Conservation (phyloP, 2,797 vertebrate species). For the Sardinella longiceps region DNA sequence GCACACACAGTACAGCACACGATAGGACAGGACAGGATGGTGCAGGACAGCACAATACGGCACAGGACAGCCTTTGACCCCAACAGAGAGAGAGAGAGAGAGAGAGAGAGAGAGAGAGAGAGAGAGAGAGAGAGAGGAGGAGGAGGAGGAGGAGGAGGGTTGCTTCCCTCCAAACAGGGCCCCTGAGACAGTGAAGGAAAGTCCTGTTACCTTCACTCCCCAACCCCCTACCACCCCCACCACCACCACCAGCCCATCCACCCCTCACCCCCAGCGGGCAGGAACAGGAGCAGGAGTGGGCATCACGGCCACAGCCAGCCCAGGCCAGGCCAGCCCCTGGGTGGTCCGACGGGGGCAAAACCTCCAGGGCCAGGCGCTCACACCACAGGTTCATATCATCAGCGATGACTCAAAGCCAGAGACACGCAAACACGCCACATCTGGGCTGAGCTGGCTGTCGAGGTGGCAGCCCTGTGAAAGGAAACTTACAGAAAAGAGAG, state of each 20-base stretch:
- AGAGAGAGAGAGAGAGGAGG: no score
- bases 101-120: no score
- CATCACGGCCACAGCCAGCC: neutral
- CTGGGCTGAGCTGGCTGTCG: slow-evolving; percentile 6
- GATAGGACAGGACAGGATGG: neutral
- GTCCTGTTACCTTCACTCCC: slow-evolving; percentile 34
- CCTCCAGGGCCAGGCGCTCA: slow-evolving; percentile 53
- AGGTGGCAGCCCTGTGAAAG: slow-evolving; percentile 60
- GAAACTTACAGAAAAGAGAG: slow-evolving; percentile 64
- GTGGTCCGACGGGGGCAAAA: slow-evolving; percentile 69
- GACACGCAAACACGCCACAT: slow-evolving; percentile 10
- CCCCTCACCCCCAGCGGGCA: neutral
- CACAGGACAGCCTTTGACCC: neutral
- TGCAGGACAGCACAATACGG: neutral
- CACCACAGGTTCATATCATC: slow-evolving; percentile 21
- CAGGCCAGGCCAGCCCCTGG: slow-evolving; percentile 59
- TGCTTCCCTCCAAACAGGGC: neutral
- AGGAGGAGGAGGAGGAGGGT: no score
- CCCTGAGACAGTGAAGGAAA: slow-evolving; percentile 33
- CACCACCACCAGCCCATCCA: no score
- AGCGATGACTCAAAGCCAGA: slow-evolving; percentile 19
- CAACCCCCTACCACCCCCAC: no score
- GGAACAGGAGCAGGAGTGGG: neutral
- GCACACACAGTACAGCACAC: neutral
- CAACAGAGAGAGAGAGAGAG: neutral